Conservation (phyloP, 1,140 invertebrate genomes). For the Marisa cornuarietis region DNA sequence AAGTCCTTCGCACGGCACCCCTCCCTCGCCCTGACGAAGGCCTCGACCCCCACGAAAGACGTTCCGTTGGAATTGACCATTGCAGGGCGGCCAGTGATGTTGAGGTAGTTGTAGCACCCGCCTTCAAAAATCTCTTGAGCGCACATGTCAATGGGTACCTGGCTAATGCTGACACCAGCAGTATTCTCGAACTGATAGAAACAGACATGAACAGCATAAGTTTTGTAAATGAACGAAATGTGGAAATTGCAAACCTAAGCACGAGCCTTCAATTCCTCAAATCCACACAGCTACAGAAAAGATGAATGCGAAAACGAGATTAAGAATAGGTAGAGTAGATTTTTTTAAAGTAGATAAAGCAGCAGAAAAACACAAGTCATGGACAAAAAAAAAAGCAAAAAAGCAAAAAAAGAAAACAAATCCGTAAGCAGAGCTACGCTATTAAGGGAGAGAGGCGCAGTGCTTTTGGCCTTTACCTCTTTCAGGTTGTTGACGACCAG, state of each 20-base stretch:
- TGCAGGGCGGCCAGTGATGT: slow-evolving; percentile 83
- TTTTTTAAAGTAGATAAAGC: too few relatives aligned
- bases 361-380: too few relatives aligned
- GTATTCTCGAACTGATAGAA: slow-evolving; percentile 82
- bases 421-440: too few relatives aligned
- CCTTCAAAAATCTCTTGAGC: slow-evolving; percentile 91
- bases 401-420: too few relatives aligned
- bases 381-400: too few relatives aligned
- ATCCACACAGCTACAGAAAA: too few relatives aligned
- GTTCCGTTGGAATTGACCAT: slow-evolving; percentile 98
- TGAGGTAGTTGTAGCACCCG: slow-evolving; percentile 91
- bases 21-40: slow-evolving; percentile 89
- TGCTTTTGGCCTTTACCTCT: slow-evolving; percentile 72
- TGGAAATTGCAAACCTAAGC: too few relatives aligned
- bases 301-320: too few relatives aligned
- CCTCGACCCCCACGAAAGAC: slow-evolving; percentile 90
- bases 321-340: too few relatives aligned
- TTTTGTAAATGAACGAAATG: too few relatives aligned
- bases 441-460: too few relatives aligned
- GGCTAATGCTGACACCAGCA: slow-evolving; percentile 93
- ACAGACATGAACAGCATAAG: slow-evolving; percentile 6
- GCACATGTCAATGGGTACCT: slow-evolving; percentile 98
- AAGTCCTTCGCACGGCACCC: slow-evolving; percentile 54
- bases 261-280: too few relatives aligned
- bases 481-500: slow-evolving; percentile 90